These are phyloP conservation scores for Zoanthus gigantus DNA, from an alignment of 92 coral and sea anemone genomes.

Conservation along the genomic window DNA sequence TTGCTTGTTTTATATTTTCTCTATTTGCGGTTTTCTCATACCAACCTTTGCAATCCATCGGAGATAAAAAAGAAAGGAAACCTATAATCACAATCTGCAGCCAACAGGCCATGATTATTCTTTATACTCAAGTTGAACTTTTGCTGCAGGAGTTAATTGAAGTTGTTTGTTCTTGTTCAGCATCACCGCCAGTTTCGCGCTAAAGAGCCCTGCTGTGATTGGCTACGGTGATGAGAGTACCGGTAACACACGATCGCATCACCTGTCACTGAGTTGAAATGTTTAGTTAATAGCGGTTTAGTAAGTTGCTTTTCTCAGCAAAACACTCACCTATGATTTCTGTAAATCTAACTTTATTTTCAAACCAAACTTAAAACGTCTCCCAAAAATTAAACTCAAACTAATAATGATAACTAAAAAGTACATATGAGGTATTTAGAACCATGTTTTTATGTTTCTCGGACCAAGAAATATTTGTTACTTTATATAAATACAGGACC, in stretches of 20 bases:
- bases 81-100: background rate
- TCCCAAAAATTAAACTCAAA: no score
- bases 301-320: background rate
- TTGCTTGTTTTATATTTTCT: background rate
- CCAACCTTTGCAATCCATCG: constrained; percentile 23
- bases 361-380: no score
- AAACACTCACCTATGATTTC: background rate
- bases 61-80: background rate
- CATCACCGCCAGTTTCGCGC: background rate
- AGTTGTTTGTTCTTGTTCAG: constrained; percentile 15
- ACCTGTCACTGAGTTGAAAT: constrained; percentile 9
- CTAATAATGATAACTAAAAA: no score
- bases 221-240: background rate
- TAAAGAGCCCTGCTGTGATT: background rate
- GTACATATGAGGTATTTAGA: no score
- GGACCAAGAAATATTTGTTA: no score
- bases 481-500: no score
- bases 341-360: no score
- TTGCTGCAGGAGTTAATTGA: background rate
- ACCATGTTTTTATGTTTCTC: no score
- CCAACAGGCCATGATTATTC: background rate
- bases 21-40: background rate
- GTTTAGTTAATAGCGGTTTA: background rate
- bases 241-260: constrained; percentile 26
- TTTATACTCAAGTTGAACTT: no score